Evolutionary conservation across 2,797 vertebrate species (phyloP), one percentile per base, ranked within the genome.

Genomic region (Hybognathus amarus): DNA sequence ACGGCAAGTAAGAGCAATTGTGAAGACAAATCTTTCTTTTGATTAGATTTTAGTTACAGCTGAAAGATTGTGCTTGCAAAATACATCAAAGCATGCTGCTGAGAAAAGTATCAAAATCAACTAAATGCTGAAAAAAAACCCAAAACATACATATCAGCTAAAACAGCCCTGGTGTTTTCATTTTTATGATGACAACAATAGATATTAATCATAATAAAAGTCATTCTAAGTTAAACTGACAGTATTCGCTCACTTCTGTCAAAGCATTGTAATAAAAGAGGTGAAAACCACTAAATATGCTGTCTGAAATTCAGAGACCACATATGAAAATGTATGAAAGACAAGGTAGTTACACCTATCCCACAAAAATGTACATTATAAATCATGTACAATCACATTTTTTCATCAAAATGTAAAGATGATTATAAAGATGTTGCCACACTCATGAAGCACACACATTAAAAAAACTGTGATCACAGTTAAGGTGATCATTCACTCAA

Each of bases 41-140:
- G 77, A 83, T 61, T 75, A 40, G 47, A 68, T 80, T 56, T 68
- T 76, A 85, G 76, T 81, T 67, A 85, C 9, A 82, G 83, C 83
- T 42, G 73, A 89, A 85, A 83, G 88, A 89, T 90, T 90, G 88
- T 90, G 88, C 88, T 88, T 80, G 87, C 86, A 85, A 85, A 77
- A 68, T 76, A 68, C 79, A 83, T 63, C 9, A 11, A 83, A 2
- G 7, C 69, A 78, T 75, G 70, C 33, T 61, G 61, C n/a, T 45
- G 64, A 78, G 56, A 68, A 63, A 56, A 66, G 13, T 61, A 67
- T 75, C 47, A 52, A 22, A 70, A 27, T 50, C 6, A 73, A 80
- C 11, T 54, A 70, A 47, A 70, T 52, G 61, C 76, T 64, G 40
- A 64, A 45, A 17, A 59, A n/a, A 24, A 27, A 36, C 22, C 80